Evolutionary conservation across 2,888 invertebrate species (phyloP), one percentile per base, ranked within the genome.

Genomic region (Pherbina coryleti): DNA sequence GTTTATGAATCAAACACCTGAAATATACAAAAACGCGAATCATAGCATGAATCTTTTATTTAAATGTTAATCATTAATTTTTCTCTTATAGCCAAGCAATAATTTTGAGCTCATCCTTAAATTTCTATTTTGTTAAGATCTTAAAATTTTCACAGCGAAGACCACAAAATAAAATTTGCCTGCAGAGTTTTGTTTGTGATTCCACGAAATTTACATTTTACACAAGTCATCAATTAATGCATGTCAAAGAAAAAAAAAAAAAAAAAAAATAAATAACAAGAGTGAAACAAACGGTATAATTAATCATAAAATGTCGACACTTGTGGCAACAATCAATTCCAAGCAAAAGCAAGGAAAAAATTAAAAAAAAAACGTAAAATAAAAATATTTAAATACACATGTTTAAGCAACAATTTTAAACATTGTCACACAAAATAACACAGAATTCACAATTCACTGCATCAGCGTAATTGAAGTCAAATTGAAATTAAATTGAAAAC

Each of bases 271-370:
- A 17, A 19, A 22, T 55, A 3, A 19, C 22, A 19, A 55, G 55
- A 5, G 37, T 64, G 51, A 11, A 62, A 49, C 60, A 74, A 74
- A 62, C 14, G 44, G 11, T 14, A 31, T 64, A 64, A 74, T 62
- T 74, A 74, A 62, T 62, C 73, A 74, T 49, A 74, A 44, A 17
- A 49, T 64, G 73, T 74, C 73, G 49, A 74, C 73, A 53, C 73
- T 66, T 66, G 34, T 17, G 34, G 28, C 34, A 17, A 66, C 11
- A 66, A 66, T 14, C 4, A 57, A 22, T 57, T 25, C 57, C 19
- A n/a, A n/a, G 17, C 64, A 64, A 62, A 22, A 62, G 17, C 1
- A 31, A 31, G 9, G 17, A 64, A 28, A 11, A 64, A 14, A 1
- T 8, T 31, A 25, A 7, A 17, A 64, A 64, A 64, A n/a, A 60